A percentile compares a stretch with the other conserved stretches of the same genome.
These are phyloP conservation scores for Leptothorax acervorum DNA, from an alignment of 2,888 invertebrate genomes.

Conservation along the genomic window DNA sequence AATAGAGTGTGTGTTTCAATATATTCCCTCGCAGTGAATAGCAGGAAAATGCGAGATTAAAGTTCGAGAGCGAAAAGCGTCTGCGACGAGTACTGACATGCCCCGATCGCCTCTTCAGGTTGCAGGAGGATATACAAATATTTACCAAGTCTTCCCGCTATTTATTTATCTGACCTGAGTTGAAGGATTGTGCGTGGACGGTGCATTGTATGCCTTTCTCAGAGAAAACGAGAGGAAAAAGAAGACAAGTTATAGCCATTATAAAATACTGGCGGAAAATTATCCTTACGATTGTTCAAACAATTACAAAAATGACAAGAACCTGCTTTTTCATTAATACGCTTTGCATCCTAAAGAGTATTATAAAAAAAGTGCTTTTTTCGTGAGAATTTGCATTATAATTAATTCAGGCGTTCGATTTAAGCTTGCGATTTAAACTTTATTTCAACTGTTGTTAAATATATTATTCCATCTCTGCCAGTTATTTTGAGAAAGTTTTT, in stretches of 20 bases:
- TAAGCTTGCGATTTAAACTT: background rate
- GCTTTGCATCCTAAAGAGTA: no score
- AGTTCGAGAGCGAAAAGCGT: constrained; percentile 53
- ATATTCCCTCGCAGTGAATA: background rate
- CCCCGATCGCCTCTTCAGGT: constrained; percentile 64
- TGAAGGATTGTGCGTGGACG: constrained; percentile 62
- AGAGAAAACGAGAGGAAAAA: constrained; percentile 1
- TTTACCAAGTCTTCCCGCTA: constrained; percentile 76
- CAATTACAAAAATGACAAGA: constrained; percentile 67
- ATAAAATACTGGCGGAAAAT: constrained; percentile 57
- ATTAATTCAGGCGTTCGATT: constrained; percentile 23
- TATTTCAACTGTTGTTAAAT: constrained; percentile 3
- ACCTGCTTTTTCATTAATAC: constrained; percentile 1
- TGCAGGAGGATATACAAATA: constrained; percentile 70
- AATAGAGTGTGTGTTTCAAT: background rate
- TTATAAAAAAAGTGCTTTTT: background rate
- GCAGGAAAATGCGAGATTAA: constrained; percentile 50
- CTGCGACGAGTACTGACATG: constrained; percentile 36
- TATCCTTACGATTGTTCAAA: constrained; percentile 62
- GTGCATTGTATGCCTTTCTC: background rate
- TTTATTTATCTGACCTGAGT: constrained; percentile 76
- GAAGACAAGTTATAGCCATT: background rate
- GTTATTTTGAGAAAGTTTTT: constrained; percentile 28
- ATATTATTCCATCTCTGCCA: constrained; percentile 12
- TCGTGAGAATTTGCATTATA: background rate